Base-by-base conservation (phyloP, 2,888 invertebrate genomes). In the Caradrina kadenii region DNA sequence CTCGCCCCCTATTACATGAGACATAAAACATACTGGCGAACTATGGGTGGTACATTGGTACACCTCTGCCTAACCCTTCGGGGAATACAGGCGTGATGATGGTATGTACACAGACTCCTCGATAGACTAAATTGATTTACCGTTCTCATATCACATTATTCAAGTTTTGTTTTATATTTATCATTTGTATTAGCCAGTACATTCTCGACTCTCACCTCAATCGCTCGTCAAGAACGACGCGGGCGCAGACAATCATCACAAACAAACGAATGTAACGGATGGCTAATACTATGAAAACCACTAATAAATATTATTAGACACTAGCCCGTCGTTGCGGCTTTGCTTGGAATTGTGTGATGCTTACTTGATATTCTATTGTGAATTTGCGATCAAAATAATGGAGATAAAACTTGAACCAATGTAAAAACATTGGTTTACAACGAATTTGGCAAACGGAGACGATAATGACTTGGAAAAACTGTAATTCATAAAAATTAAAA, bases 231-330 rank as follows among this genome's bases (percentile, higher is more conserved):
- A 35, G 50, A 63, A 55, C 63, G 42, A 53, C 53, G 69, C 61
- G 13, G 22, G 59, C 63, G 69, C 77, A 62, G 19, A 63, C 73
- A 73, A 70, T 78, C 76, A 80, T 63, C 56, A 77, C 73, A 70
- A 76, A 78, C 77, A 80, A 74, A 79, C 78, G 68, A 72, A 69
- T 73, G 54, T 82, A 83, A 78, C 82, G 80, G 84, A 71, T 85
- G 76, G 63, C 56, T 49, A 63, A 69, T 75, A 78, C 59, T 61
- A 63, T 69, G 71, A 50, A 79, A 82, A 82, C 81, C 80, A 69
- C 82, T 74, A 73, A 82, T 78, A 71, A 73, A 82, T 78, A 71
- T 71, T 79, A 77, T 75, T 76, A 70, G 73, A 69, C 64, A 53
- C 66, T 71, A 66, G 60, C 53, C 39, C 56, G 19, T 22, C 56